These are phyloP conservation scores for Nanorana parkeri DNA, from an alignment of 2,113 vertebrate genomes.

Conservation along the genomic window DNA sequence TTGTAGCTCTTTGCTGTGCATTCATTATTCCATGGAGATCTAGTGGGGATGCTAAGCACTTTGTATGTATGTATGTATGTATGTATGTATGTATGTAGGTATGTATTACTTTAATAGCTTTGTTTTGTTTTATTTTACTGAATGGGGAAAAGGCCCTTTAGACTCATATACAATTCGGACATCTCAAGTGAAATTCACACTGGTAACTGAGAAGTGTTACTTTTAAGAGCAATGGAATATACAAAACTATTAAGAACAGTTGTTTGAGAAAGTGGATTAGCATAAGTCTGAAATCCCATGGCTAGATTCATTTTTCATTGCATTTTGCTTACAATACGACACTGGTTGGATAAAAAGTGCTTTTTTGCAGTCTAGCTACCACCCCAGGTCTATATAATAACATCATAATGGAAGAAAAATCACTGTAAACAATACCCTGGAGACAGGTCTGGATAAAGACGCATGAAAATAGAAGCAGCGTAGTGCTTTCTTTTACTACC, in stretches of 20 bases:
- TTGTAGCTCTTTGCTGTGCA: too few species aligned
- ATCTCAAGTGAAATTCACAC: slow-evolving; percentile 4
- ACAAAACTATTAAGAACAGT: slow-evolving; percentile 71
- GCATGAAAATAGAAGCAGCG: slow-evolving; percentile 67
- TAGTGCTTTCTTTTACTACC: slow-evolving; percentile 80
- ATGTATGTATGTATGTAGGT: neutral
- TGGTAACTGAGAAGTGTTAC: neutral
- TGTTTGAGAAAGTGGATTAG: slow-evolving; percentile 65
- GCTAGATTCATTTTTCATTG: slow-evolving; percentile 71
- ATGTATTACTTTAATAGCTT: neutral
- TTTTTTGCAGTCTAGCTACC: slow-evolving; percentile 75
- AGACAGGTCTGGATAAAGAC: slow-evolving; percentile 72
- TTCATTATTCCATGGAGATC: too few species aligned
- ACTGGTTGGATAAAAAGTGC: slow-evolving; percentile 61
- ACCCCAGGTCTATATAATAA: slow-evolving; percentile 75
- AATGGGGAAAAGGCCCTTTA: neutral
- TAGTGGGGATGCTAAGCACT: too few species aligned
- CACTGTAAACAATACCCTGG: slow-evolving; percentile 77
- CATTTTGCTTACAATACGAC: slow-evolving; percentile 71
- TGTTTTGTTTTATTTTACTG: neutral
- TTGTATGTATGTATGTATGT: neutral
- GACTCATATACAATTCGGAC: neutral
- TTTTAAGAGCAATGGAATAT: neutral
- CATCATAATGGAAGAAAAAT: slow-evolving; percentile 83
- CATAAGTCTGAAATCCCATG: slow-evolving; percentile 74